Evolutionary conservation across 2,797 vertebrate species (phyloP).

Genomic region (Notolepis coatsorum): DNA sequence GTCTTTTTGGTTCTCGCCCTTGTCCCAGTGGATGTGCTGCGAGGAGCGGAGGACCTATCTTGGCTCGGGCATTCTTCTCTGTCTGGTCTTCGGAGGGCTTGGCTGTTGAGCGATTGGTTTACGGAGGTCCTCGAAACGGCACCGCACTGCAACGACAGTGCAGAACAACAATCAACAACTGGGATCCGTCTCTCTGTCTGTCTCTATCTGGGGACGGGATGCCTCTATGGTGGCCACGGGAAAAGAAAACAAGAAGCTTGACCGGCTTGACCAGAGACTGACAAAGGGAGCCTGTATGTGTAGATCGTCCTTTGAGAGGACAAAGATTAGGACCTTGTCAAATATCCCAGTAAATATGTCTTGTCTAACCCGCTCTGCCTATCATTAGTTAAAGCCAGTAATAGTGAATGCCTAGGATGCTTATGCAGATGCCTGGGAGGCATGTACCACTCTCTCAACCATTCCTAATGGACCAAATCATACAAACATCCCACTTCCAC

Average conservation of each 20-base stretch:
- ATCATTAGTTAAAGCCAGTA: constrained; percentile 74
- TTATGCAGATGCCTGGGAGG: constrained; percentile 73
- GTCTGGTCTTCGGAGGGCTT: constrained; percentile 41
- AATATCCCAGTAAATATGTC: constrained; percentile 71
- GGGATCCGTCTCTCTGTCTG: constrained; percentile 29
- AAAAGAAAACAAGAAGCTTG: constrained; percentile 74
- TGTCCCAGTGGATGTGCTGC: constrained; percentile 48
- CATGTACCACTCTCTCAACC: constrained; percentile 63
- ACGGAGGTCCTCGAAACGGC: constrained; percentile 52
- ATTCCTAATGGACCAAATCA: constrained; percentile 74
- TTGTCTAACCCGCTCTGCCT: constrained; percentile 61
- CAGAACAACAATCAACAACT: constrained; percentile 68
- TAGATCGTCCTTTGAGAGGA: constrained; percentile 63
- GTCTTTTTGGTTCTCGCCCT: constrained; percentile 61
- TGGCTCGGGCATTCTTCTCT: constrained; percentile 56
- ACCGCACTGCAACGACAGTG: constrained; percentile 78
- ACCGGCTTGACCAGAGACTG: constrained; percentile 54
- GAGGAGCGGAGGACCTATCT: constrained; percentile 49
- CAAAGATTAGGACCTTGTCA: constrained; percentile 73
- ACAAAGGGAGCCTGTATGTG: constrained; percentile 70
- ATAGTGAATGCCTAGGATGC: constrained; percentile 71
- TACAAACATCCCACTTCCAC: constrained; percentile 64
- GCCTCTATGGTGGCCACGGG: constrained; percentile 60
- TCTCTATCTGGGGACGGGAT: constrained; percentile 49
- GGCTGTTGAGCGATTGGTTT: constrained; percentile 47